Percentiles rank a stretch among this genome's conserved stretches.
phyloP scores from a whole-genome alignment of 1,140 invertebrate genomes.

The Neoseiulus cucumeris region DNA sequence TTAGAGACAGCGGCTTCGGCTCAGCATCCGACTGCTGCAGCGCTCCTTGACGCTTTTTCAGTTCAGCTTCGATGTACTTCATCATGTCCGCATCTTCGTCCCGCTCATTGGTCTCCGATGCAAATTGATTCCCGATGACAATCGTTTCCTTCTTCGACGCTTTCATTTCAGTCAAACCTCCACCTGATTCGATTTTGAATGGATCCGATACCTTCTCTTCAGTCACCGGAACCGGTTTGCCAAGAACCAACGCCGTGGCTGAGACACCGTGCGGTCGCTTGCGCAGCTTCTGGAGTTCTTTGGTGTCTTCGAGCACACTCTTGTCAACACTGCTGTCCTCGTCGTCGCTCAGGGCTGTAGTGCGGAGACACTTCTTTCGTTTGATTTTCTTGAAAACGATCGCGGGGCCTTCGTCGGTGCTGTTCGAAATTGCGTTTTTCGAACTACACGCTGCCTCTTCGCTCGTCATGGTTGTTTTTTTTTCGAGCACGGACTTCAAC shows the following conservation, averaged over 20 bases:
- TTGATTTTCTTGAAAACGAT: conserved; percentile 1
- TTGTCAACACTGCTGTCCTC: background rate
- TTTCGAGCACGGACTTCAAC: too few relatives aligned
- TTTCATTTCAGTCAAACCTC: conserved; percentile 72
- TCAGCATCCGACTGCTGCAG: conserved; percentile 23
- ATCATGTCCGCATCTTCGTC: conserved; percentile 99
- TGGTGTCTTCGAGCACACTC: background rate
- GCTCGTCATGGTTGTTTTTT: too few relatives aligned
- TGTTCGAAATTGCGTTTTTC: too few relatives aligned
- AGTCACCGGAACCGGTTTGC: background rate
- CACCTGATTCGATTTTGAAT: conserved; percentile 49
- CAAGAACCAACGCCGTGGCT: background rate
- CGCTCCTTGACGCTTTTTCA: conserved; percentile 60
- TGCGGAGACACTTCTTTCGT: background rate
- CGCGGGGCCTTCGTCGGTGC: too few relatives aligned
- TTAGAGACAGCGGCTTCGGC: conserved; percentile 16
- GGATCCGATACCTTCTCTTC: conserved; percentile 26
- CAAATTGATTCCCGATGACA: conserved; percentile 87
- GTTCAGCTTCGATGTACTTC: conserved; percentile 86
- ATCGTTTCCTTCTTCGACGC: conserved; percentile 64
- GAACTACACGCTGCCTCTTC: too few relatives aligned
- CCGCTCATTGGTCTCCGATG: conserved; percentile 87
- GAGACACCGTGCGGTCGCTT: background rate
- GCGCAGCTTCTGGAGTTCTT: background rate
- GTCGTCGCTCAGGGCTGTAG: background rate